phyloP scores from a whole-genome alignment of 1,140 invertebrate species.

The Lycorma delicatula region DNA sequence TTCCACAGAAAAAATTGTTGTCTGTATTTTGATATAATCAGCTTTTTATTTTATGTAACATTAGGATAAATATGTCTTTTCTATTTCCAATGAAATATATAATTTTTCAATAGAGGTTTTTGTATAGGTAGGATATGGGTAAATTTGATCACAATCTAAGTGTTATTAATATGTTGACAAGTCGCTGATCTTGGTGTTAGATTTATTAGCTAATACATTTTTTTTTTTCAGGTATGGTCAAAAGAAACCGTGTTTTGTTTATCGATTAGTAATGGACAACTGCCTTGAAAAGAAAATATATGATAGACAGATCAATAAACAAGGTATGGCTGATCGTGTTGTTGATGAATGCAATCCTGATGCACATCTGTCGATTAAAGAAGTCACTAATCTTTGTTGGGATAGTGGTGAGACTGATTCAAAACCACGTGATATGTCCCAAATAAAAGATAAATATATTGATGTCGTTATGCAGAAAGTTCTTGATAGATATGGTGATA shows the following conservation, averaged over 20 bases:
- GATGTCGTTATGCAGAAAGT: conserved; percentile 76
- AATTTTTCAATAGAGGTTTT: too few species aligned
- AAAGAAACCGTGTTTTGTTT: conserved; percentile 88
- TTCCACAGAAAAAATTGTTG: too few species aligned
- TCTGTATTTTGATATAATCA: too few species aligned
- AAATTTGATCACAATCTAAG: too few species aligned
- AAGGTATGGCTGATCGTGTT: conserved; percentile 93
- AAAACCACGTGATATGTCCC: conserved; percentile 48
- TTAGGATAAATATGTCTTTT: too few species aligned
- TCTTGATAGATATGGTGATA: conserved; percentile 52
- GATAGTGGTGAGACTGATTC: conserved; percentile 74
- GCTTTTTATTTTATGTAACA: too few species aligned
- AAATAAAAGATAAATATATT: conserved; percentile 58
- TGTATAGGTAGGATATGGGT: too few species aligned
- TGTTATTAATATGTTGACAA: too few species aligned
- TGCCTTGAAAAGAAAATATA: conserved; percentile 97
- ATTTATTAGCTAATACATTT: neutral
- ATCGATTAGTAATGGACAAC: conserved; percentile 93
- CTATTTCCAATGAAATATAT: too few species aligned
- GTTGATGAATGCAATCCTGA: conserved; percentile 98
- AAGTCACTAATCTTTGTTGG: conserved; percentile 87
- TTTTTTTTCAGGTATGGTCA: conserved; percentile 70
- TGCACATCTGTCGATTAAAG: conserved; percentile 87
- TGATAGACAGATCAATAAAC: conserved; percentile 95
- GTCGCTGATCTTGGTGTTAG: neutral